phyloP scores from a whole-genome alignment of 2,797 vertebrate genomes.

The Leucoraja ocellata region DNA sequence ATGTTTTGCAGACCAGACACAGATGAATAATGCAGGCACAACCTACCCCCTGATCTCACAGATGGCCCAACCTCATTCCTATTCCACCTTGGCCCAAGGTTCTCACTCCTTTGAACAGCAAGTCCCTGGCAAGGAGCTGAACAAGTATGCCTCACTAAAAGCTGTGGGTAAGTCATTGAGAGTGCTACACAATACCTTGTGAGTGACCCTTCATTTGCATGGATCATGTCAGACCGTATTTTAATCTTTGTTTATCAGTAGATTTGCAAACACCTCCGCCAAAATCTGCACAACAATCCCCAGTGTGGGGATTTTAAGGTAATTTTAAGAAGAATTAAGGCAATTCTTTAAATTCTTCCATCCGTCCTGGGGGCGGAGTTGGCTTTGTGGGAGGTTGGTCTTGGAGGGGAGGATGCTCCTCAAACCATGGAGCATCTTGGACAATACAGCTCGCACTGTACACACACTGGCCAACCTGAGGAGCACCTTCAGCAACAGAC shows the following conservation, averaged over 20 bases:
- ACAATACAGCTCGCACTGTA: too few relatives aligned
- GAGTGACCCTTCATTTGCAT: neutral
- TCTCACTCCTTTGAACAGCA: slow-evolving; percentile 88
- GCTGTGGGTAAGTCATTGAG: slow-evolving; percentile 77
- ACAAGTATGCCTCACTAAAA: slow-evolving; percentile 94
- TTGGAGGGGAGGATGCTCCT: too few relatives aligned
- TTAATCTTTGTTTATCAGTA: neutral
- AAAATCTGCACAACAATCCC: neutral
- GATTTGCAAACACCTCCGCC: neutral
- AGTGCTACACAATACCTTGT: too few relatives aligned
- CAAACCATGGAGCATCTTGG: too few relatives aligned
- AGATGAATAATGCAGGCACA: slow-evolving; percentile 81
- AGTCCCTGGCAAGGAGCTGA: slow-evolving; percentile 81
- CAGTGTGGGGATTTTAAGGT: too few relatives aligned
- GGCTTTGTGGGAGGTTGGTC: too few relatives aligned
- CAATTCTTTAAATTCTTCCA: too few relatives aligned
- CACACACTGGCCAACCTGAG: too few relatives aligned
- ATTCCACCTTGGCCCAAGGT: slow-evolving; percentile 83
- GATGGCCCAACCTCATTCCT: slow-evolving; percentile 81
- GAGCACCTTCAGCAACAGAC: too few relatives aligned
- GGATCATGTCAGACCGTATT: neutral
- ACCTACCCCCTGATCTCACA: slow-evolving; percentile 76
- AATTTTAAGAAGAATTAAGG: too few relatives aligned
- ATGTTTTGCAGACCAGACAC: slow-evolving; percentile 67
- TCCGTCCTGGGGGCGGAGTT: too few relatives aligned